Evolutionary conservation across 1,140 invertebrate genomes (phyloP), one percentile per base, ranked within the genome.

Genomic region (Camponotus floridanus): DNA sequence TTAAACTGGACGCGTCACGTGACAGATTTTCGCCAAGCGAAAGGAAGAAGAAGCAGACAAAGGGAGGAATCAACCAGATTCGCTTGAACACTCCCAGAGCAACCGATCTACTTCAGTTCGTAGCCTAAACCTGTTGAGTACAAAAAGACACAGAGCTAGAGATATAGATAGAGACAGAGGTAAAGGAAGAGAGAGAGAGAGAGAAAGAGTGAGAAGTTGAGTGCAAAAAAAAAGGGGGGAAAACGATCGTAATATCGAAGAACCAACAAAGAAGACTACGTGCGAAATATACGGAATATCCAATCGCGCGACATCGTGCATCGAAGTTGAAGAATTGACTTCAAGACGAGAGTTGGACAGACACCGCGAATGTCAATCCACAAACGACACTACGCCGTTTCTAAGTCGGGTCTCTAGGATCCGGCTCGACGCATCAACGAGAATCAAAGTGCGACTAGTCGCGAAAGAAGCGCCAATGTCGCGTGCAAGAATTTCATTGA

Each of bases 121-220:
- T 94, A 95, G 94, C 94, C 94, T 95, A 95, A 95, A 95, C 94
- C 94, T 95, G 94, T 94, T 92, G 93, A 95, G 95, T 95, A 95
- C 95, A 95, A 95, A 88, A 83, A 84, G 88, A 87, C 78, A 87
- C 85, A 89, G 89, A 87, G 51, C 68, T 86, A 90, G 80, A 89
- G 71, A 85, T 83, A 90, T 89, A 90, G 86, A 89, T 71, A 85
- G 33, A 76, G 33, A 76, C 61, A 76, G 42, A 78, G 15, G 6
- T 59, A 26, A 42, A 64, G 11, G 15, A 39, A 78, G 79, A 68
- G 57, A 87, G 48, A 59, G 64, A 76, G 55, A 87, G 67, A 39
- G 59, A 39, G n/a, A 51, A 9, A 76, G 33, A 73, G 33, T 8
- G 13, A 74, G 39, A 61, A 48, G 48, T 4, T 18, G 64, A 51